A percentile compares a stretch with the other conserved stretches of the same genome.
Evolutionary conservation across 2,888 invertebrate genomes (phyloP).

Genomic region (Xanthorhoe spadicearia): DNA sequence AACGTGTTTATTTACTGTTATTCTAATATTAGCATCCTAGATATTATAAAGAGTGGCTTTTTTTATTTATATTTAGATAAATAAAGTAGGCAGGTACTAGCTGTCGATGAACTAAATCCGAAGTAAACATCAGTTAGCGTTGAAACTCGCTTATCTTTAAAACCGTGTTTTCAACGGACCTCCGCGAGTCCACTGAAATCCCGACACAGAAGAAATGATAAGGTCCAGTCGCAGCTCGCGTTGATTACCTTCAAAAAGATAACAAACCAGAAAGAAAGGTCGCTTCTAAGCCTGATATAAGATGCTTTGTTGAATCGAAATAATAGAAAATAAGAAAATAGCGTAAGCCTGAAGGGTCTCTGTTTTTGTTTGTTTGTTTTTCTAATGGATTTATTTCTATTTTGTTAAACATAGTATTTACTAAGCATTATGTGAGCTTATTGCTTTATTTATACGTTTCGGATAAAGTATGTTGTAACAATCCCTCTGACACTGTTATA

Average conservation of each 20-base stretch:
- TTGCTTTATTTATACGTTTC: too few relatives aligned
- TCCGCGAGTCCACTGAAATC: slow-evolving; percentile 19
- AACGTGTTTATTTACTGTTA: too few relatives aligned
- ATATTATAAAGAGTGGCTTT: too few relatives aligned
- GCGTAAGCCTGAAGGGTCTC: neutral
- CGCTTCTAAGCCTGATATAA: slow-evolving; percentile 13
- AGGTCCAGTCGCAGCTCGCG: slow-evolving; percentile 33
- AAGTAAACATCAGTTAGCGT: slow-evolving; percentile 36
- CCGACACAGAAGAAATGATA: slow-evolving; percentile 42
- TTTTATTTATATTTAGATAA: neutral
- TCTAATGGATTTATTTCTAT: neutral
- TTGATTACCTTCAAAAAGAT: slow-evolving; percentile 40
- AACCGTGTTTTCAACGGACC: slow-evolving; percentile 38
- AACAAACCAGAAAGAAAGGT: slow-evolving; percentile 36
- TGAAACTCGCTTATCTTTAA: slow-evolving; percentile 37
- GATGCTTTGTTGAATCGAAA: slow-evolving; percentile 17
- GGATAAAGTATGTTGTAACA: neutral
- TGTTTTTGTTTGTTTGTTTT: slow-evolving; percentile 1
- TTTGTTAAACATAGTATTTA: too few relatives aligned
- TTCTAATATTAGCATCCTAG: too few relatives aligned
- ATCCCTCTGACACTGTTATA: neutral
- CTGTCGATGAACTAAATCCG: slow-evolving; percentile 29
- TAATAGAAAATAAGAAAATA: slow-evolving; percentile 7
- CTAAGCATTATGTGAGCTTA: too few relatives aligned
- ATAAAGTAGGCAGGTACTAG: neutral